Conservation (phyloP, 1,140 invertebrate species). For the Rhagoletis pomonella region DNA sequence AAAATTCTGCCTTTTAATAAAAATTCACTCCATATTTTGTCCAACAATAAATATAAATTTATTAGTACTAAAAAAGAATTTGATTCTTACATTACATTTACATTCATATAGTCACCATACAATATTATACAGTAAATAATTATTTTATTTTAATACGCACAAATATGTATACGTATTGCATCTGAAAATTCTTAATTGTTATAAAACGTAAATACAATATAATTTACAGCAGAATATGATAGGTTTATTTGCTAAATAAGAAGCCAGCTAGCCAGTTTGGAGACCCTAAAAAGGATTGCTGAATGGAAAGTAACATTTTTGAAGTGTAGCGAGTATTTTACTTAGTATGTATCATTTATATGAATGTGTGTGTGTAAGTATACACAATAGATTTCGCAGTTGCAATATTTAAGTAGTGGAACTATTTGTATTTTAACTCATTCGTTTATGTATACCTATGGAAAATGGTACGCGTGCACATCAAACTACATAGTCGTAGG, state of each 20-base stretch:
- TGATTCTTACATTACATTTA: constrained; percentile 53
- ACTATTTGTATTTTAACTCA: constrained; percentile 6
- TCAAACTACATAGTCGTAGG: neutral
- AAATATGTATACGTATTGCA: constrained; percentile 27
- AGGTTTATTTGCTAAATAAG: constrained; percentile 23
- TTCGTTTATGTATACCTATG: neutral
- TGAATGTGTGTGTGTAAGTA: no score
- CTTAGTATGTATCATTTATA: no score
- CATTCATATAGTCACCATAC: constrained; percentile 54
- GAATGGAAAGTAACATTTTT: no score
- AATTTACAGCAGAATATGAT: constrained; percentile 43
- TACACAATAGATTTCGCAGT: neutral
- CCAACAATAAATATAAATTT: constrained; percentile 58
- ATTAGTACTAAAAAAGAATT: constrained; percentile 55
- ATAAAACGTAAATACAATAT: constrained; percentile 37
- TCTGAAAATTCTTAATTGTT: constrained; percentile 17
- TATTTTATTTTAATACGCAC: constrained; percentile 50
- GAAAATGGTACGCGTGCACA: neutral
- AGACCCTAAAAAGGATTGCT: neutral
- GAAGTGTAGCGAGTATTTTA: neutral
- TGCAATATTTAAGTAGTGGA: neutral
- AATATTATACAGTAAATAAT: constrained; percentile 51
- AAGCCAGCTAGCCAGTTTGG: constrained; percentile 7
- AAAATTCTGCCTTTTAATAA: no score
- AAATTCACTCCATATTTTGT: neutral